Conservation (phyloP, 2,113 vertebrate species). For the Ageneiosus marmoratus region DNA sequence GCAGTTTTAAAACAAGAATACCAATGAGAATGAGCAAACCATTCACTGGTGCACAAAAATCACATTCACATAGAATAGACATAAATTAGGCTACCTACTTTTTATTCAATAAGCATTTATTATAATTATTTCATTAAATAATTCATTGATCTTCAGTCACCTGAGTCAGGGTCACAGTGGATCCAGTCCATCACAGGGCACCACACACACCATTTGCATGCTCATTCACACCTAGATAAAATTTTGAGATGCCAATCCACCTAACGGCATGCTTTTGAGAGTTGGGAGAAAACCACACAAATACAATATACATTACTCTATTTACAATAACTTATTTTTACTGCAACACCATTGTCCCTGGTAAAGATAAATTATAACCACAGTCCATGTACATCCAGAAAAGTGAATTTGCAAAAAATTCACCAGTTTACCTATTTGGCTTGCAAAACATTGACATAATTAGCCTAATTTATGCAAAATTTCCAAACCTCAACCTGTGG, state of each 20-base stretch:
- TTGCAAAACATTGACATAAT: conserved; percentile 11
- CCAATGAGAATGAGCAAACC: neutral
- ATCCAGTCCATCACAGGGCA: neutral
- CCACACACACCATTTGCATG: neutral
- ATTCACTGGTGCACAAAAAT: neutral
- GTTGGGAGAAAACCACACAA: neutral
- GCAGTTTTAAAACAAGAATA: neutral
- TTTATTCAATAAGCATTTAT: neutral
- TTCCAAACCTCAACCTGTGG: neutral
- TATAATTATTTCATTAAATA: neutral
- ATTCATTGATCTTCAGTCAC: neutral
- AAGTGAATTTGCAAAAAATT: neutral
- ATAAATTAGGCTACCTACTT: neutral
- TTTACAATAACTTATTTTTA: neutral
- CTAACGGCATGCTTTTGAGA: neutral
- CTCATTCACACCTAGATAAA: neutral
- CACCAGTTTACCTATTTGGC: neutral
- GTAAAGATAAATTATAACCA: neutral
- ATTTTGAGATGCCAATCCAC: neutral
- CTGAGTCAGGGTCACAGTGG: neutral
- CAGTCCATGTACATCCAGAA: neutral
- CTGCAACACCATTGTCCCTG: neutral
- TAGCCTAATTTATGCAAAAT: neutral
- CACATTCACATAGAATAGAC: neutral
- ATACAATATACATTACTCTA: neutral